A percentile compares a stretch with the other conserved stretches of the same genome.
phyloP scores from a whole-genome alignment of 1,140 invertebrate species.

The Pogonomyrmex barbatus region DNA sequence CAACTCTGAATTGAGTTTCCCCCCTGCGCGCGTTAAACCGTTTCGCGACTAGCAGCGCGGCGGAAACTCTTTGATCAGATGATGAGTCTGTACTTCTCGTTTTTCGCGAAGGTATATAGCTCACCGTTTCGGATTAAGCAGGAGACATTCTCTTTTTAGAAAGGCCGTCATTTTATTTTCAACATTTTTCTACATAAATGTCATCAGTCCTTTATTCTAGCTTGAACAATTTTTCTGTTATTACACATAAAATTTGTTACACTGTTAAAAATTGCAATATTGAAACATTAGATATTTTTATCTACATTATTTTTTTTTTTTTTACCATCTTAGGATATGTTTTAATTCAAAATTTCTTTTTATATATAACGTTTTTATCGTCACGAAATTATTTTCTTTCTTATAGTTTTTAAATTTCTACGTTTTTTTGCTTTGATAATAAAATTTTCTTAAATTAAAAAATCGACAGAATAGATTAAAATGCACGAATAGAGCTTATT shows the following conservation, averaged over 20 bases:
- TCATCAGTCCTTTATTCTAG: background rate
- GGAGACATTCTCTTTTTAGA: background rate
- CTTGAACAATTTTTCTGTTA: background rate
- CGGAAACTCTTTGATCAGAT: constrained; percentile 54
- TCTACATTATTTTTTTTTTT: background rate
- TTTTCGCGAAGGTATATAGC: constrained; percentile 19
- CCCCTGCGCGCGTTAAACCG: background rate
- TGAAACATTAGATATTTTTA: background rate
- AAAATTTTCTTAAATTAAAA: background rate
- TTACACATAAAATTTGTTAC: background rate
- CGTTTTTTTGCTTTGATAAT: background rate
- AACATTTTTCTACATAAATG: background rate
- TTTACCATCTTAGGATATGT: background rate
- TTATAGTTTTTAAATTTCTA: background rate
- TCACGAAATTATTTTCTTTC: background rate
- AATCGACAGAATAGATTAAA: background rate
- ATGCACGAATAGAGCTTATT: background rate
- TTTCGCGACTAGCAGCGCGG: constrained; percentile 34
- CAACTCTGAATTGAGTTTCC: constrained; percentile 41
- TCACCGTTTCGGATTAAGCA: constrained; percentile 20
- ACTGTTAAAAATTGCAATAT: background rate
- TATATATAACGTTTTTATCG: too few species aligned
- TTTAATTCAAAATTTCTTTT: background rate
- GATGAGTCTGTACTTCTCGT: constrained; percentile 35
- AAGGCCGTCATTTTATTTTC: background rate